phyloP scores from a whole-genome alignment of 2,888 invertebrate species.

The Thereva unica region DNA sequence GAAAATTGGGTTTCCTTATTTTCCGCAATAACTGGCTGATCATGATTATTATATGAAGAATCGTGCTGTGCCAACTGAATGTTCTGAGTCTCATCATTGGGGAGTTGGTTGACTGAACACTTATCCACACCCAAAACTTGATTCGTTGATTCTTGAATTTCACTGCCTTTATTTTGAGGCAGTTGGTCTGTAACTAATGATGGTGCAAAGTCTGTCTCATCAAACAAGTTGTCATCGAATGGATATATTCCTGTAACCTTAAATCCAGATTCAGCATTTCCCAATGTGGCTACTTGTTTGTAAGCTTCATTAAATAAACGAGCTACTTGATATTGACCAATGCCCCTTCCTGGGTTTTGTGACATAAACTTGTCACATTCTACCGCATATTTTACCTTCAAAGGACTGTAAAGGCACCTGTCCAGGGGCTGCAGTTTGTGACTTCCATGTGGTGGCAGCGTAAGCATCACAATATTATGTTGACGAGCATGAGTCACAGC shows the following conservation, averaged over 20 bases:
- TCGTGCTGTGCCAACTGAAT: no score
- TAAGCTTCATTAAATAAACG: slow-evolving; percentile 5
- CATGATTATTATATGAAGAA: no score
- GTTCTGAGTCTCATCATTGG: no score
- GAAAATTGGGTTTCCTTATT: no score
- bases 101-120: no score
- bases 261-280: slow-evolving; percentile 2
- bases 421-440: slow-evolving; percentile 29
- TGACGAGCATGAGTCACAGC: neutral
- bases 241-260: slow-evolving; percentile 8
- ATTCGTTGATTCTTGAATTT: no score
- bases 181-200: neutral
- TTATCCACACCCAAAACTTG: no score
- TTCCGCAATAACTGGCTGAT: no score
- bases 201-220: slow-evolving; percentile 1
- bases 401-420: slow-evolving; percentile 3
- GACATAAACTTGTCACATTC: slow-evolving; percentile 1
- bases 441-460: slow-evolving; percentile 14
- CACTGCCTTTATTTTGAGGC: no score
- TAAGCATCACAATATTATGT: slow-evolving; percentile 23
- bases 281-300: neutral
- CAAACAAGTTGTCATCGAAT: slow-evolving; percentile 2
- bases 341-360: slow-evolving; percentile 18
- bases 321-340: neutral
- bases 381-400: slow-evolving; percentile 6